Evolutionary conservation across 2,888 invertebrate genomes (phyloP).

Genomic region (Rapana venosa): DNA sequence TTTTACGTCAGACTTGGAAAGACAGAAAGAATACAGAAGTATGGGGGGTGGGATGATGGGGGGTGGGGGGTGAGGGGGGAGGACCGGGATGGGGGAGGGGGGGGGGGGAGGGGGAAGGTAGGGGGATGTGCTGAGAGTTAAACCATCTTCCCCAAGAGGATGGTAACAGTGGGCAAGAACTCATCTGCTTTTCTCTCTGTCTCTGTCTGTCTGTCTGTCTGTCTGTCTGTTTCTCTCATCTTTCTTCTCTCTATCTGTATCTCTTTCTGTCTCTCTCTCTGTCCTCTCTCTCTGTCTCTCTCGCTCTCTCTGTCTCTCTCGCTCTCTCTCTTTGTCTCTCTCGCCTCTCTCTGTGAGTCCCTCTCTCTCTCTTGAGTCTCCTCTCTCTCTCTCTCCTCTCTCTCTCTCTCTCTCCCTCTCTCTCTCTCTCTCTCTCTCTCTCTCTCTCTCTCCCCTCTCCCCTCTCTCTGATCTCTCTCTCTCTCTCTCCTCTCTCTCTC

Average conservation of each 20-base stretch:
- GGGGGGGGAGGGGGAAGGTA: neutral
- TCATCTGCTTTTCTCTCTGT: neutral
- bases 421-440: too few relatives aligned
- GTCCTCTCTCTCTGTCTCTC: neutral
- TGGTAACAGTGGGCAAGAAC: slow-evolving; percentile 12
- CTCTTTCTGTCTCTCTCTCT: neutral
- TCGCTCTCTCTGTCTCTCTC: too few relatives aligned
- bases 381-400: too few relatives aligned
- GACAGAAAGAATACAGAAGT: neutral
- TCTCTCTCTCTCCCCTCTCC: neutral
- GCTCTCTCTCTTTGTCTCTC: too few relatives aligned
- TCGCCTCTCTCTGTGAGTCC: too few relatives aligned
- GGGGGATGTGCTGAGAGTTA: neutral
- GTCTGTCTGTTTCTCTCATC: neutral
- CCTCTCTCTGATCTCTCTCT: neutral
- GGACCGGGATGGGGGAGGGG: neutral
- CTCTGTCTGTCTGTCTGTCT: neutral
- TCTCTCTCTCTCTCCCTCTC: too few relatives aligned
- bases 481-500: too few relatives aligned
- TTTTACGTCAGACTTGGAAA: neutral
- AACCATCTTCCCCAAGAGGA: slow-evolving; percentile 2
- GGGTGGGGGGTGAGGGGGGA: neutral
- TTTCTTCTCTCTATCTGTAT: too few relatives aligned
- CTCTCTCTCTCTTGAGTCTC: too few relatives aligned
- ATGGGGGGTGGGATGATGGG: neutral